Evolutionary conservation across 2,888 invertebrate genomes (phyloP).

Genomic region (Linyphia triangularis): DNA sequence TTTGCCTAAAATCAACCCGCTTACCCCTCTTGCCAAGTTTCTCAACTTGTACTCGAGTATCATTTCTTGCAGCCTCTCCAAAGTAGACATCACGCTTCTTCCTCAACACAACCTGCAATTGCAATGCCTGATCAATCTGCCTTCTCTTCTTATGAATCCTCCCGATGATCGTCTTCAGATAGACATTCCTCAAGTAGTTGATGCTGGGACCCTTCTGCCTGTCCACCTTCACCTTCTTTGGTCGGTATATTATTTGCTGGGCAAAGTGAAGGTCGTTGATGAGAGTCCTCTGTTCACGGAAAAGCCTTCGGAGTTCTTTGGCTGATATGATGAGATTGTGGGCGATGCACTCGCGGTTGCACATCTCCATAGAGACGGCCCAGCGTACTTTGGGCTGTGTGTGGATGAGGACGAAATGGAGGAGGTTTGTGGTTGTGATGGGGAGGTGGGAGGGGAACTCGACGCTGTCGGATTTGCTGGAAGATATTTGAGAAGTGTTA

Average conservation of each 20-base stretch:
- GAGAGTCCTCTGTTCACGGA: constrained; percentile 42
- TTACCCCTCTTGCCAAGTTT: background rate
- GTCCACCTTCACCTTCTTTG: background rate
- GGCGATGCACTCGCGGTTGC: constrained; percentile 71
- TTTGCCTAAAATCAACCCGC: background rate
- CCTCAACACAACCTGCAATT: constrained; percentile 38
- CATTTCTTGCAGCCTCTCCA: background rate
- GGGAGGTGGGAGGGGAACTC: constrained; percentile 85
- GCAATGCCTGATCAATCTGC: constrained; percentile 51
- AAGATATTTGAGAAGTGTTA: background rate
- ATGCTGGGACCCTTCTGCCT: constrained; percentile 17
- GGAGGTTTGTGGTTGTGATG: constrained; percentile 85
- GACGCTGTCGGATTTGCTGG: constrained; percentile 86
- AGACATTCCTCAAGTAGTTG: constrained; percentile 57
- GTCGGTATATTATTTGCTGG: constrained; percentile 41
- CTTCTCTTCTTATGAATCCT: constrained; percentile 48
- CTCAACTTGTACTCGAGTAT: too few species aligned
- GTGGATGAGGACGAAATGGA: constrained; percentile 85
- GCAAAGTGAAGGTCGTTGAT: constrained; percentile 63
- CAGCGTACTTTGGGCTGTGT: constrained; percentile 73
- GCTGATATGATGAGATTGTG: constrained; percentile 67
- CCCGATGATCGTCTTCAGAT: constrained; percentile 38
- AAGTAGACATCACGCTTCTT: constrained; percentile 47
- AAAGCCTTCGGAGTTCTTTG: constrained; percentile 45
- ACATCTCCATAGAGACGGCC: constrained; percentile 72